Evolutionary conservation across 2,797 vertebrate genomes (phyloP), one percentile per base, ranked within the genome.

Genomic region (Molossus alvarezi): DNA sequence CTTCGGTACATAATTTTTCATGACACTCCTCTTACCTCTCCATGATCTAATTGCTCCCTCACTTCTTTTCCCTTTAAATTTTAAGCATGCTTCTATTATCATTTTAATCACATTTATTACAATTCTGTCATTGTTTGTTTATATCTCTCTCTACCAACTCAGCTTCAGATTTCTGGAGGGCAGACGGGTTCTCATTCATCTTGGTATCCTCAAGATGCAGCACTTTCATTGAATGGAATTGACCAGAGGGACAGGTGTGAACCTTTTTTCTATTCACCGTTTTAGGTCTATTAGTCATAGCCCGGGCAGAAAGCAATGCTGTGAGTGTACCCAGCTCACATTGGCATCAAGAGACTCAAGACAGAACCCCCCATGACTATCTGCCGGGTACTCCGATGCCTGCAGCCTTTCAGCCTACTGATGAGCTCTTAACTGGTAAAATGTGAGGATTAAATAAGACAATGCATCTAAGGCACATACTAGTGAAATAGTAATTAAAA

Each of bases 191-290:
- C 6, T 94, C 71, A 20, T 91, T 91, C 80, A 81, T 77, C 55
- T 75, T 48, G 64, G 29, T 55, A 51, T 62, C 58, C 33, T 82
- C 62, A 53, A 75, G 71, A 85, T 64, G 45, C 8, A 94, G 21
- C 23, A 80, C 77, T 75, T 79, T 93, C 89, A 95, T 53, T 88
- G 41, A 89, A 80, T n/a, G 75, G 76, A 96, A 29, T 29, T 89
- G 80, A 95, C 29, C 60, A 65, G 13, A 95, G 53, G n/a, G 85
- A 87, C 9, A 90, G 20, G 76, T 41, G 25, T 90, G 33, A 75
- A 73, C 25, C 75, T 73, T 79, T 91, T 77, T 72, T 29, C 21
- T 95, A 12, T 29, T 90, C 67, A 73, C 11, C 4, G 4, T 92
- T 90, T 73, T 64, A 73, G 45, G 55, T 69, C 60, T 51, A 9